Percentiles rank a stretch among this genome's conserved stretches.
Evolutionary conservation across 2,797 vertebrate genomes (phyloP).

Genomic region (Aulostomus chinensis): DNA sequence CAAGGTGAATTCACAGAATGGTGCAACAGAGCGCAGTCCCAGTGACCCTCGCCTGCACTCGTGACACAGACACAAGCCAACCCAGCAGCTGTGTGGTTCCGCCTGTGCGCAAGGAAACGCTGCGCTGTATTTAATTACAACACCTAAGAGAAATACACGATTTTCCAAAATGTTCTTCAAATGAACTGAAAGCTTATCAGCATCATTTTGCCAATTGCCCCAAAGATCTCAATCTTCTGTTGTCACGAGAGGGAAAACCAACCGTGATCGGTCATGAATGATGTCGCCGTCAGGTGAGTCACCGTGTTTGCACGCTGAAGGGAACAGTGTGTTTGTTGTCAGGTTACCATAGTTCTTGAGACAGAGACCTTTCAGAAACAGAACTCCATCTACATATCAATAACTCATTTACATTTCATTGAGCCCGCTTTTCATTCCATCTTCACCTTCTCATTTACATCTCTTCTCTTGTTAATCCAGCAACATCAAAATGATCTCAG

Average conservation of each 20-base stretch:
- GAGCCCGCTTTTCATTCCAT: not conserved
- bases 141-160: too few relatives aligned
- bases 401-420: slow-evolving; percentile 60
- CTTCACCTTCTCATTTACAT: not conserved
- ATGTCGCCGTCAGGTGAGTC: slow-evolving; percentile 4
- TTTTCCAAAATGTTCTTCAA: too few relatives aligned
- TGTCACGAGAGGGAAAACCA: not conserved
- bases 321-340: slow-evolving; percentile 12
- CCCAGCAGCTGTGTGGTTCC: too few relatives aligned
- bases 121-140: too few relatives aligned
- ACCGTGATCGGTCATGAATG: not conserved
- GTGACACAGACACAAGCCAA: too few relatives aligned
- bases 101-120: too few relatives aligned
- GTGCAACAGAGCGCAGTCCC: too few relatives aligned
- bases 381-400: slow-evolving; percentile 66
- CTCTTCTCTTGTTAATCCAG: slow-evolving; percentile 2
- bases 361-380: slow-evolving; percentile 31
- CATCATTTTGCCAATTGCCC: too few relatives aligned
- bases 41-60: too few relatives aligned
- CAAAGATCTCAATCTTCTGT: not conserved
- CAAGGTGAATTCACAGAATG: too few relatives aligned
- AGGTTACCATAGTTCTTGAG: slow-evolving; percentile 27
- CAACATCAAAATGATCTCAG: not conserved
- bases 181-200: not conserved
- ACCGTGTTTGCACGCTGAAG: slow-evolving; percentile 6